Base-by-base conservation (phyloP, 2,888 invertebrate species). In the Luperina nickerlii region DNA sequence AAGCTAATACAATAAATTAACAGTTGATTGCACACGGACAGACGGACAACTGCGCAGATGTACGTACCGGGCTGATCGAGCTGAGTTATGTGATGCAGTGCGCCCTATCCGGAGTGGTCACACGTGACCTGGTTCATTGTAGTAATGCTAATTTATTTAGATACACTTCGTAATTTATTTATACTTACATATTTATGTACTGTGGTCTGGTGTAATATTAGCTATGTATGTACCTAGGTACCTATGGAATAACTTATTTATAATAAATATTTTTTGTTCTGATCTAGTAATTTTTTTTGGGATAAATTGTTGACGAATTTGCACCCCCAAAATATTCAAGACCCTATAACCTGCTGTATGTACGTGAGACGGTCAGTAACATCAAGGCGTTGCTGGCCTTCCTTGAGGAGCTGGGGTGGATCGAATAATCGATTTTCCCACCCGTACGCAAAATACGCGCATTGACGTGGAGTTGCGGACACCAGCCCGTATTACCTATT, bases 1-100 rank as follows among this genome's bases (percentile, higher is more conserved):
- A 92, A 92, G 91, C 87, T 90, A 90, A 92, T 92, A 91, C 90
- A 91, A 91, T 93, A 92, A 92, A 93, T 92, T 92, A 92, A 91
- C 90, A 90, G 89, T 86, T 82, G 90, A 89, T 92, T 91, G 87
- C 90, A 90, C 86, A 89, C 89, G 88, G 90, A 87, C 86, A 88
- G 85, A 87, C 85, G 84, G 89, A 88, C 88, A 92, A 94, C 91
- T 94, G 92, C 93, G 93, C 90, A 93, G 90, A 92, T 92, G 85
- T 86, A 91, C 85, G 78, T 87, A 88, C 83, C 69, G 32, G 62
- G 73, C 75, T 79, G 82, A 81, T 57, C 75, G 78, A 75, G 78
- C 60, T 60, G 68, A 74, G 62, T 81, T 81, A 79, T 79, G 81
- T 66, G 74, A 88, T 88, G 78, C 69, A 78, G 68, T 76, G 74